Base-by-base conservation (phyloP, 2,797 vertebrate species). In the Microtus agrestis region DNA sequence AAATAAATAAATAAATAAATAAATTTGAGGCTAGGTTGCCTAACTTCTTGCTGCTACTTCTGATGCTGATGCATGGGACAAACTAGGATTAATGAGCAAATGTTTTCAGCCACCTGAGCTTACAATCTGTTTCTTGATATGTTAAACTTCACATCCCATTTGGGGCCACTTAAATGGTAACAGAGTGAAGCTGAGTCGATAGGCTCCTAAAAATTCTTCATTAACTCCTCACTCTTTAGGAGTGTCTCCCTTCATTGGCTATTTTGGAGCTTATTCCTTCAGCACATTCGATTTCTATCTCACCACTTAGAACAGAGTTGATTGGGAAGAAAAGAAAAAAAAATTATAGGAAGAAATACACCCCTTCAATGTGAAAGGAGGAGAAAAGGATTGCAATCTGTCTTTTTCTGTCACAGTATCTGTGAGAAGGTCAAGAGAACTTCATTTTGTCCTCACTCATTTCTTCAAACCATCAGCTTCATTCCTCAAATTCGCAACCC, bases 121-220 rank as follows among this genome's bases (percentile, higher is more conserved):
- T 82, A 89, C 86, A 78, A 37, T 71, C 84, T 92, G 80, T 78
- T 95, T 46, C 0, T 2, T 96, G 96, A 93, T 92, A 95, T 63
- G 91, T 93, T 96, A 93, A 93, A 86, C 71, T 94, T 96, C 90
- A 91, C 91, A 92, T 89, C 82, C 86, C 87, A 93, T 96, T 97
- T 95, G 93, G 90, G 71, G 5, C 82, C 90, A 92, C 96, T 96
- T 97, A 96, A 97, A 94, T 96, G 90, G 93, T 96, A 96, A 97
- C 92, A 93, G 88, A 96, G 89, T 96, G 93, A 87, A 94, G 88
- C 48, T 91, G 90, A 97, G 93, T 97, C 21, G 40, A 97, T 96
- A 93, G 61, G 74, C 87, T 94, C 78, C 95, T 97, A 95, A 96
- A 97, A 96, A 96, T 93, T 97, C 90, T 81, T 96, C 92, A 97